phyloP scores from a whole-genome alignment of 2,797 vertebrate species.

The Toxotes lorentzi region DNA sequence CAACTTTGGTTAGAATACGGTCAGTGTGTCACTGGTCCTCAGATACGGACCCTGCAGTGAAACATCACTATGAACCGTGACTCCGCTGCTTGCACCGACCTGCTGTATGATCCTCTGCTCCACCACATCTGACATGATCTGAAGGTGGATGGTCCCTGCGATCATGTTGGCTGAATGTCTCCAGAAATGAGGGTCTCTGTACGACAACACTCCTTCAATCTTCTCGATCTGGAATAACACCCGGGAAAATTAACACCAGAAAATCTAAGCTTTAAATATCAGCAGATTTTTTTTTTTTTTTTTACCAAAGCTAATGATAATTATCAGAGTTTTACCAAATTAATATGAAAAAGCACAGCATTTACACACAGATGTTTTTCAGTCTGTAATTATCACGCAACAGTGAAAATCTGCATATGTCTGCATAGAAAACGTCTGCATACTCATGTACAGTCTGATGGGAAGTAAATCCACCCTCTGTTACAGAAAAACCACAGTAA shows the following conservation, averaged over 20 bases:
- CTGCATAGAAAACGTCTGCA: background rate
- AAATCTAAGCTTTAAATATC: background rate
- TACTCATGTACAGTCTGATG: background rate
- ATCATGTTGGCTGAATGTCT: slow-evolving; percentile 94
- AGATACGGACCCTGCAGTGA: background rate
- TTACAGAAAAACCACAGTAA: background rate
- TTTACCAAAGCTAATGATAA: background rate
- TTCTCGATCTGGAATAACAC: slow-evolving; percentile 90
- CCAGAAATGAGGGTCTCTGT: slow-evolving; percentile 97
- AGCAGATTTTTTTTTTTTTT: background rate
- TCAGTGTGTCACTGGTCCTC: no score
- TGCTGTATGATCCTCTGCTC: slow-evolving; percentile 97
- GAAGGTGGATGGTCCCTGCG: slow-evolving; percentile 96
- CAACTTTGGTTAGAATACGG: background rate
- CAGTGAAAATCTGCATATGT: background rate
- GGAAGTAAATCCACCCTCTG: background rate
- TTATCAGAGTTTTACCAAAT: background rate
- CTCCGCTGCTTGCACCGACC: slow-evolving; percentile 76
- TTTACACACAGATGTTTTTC: background rate
- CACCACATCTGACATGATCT: slow-evolving; percentile 93
- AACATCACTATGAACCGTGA: background rate
- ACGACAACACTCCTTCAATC: slow-evolving; percentile 96
- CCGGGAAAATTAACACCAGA: background rate
- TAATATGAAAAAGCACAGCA: background rate
- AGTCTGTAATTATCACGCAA: no score